A percentile compares a stretch with the other conserved stretches of the same genome.
Evolutionary conservation across 35 echinoderm and acorn worm genomes (phyloP).

Genomic region (Lytechinus variegatus): DNA sequence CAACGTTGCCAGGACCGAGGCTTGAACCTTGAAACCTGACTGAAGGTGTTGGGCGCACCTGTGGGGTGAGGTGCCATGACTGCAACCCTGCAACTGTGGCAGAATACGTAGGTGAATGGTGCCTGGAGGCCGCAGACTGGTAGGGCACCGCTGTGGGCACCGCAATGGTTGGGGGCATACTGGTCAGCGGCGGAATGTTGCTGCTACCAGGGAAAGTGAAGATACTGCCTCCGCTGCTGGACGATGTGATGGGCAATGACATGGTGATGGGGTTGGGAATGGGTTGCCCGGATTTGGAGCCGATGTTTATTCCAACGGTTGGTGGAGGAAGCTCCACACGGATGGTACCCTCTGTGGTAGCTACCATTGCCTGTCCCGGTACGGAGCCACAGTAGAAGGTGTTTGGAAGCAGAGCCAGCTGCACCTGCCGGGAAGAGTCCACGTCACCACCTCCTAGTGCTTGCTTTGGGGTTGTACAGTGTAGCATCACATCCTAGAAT

Average conservation of each 20-base stretch:
- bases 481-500: constrained; percentile 32
- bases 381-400: constrained; percentile 51
- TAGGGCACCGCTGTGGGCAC: constrained; percentile 29
- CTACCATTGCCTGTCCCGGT: constrained; percentile 46
- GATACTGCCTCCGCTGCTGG: constrained; percentile 27
- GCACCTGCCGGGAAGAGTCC: constrained; percentile 38
- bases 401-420: constrained; percentile 51
- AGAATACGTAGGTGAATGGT: constrained; percentile 45
- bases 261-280: constrained; percentile 28
- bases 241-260: constrained; percentile 4
- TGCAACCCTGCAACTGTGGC: not conserved
- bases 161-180: not conserved
- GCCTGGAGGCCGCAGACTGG: not conserved
- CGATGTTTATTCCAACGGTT: constrained; percentile 74
- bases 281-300: constrained; percentile 45
- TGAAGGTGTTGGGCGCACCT: constrained; percentile 34
- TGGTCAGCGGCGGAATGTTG: constrained; percentile 31
- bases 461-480: not conserved
- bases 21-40: constrained; percentile 35
- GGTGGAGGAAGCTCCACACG: constrained; percentile 71
- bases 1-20: not conserved
- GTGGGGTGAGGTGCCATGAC: constrained; percentile 47
- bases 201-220: constrained; percentile 30
- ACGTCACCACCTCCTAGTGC: not conserved
- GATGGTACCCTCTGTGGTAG: constrained; percentile 62